Conservation (phyloP, 1,140 invertebrate species). For the Drosophila nigromelanica region DNA sequence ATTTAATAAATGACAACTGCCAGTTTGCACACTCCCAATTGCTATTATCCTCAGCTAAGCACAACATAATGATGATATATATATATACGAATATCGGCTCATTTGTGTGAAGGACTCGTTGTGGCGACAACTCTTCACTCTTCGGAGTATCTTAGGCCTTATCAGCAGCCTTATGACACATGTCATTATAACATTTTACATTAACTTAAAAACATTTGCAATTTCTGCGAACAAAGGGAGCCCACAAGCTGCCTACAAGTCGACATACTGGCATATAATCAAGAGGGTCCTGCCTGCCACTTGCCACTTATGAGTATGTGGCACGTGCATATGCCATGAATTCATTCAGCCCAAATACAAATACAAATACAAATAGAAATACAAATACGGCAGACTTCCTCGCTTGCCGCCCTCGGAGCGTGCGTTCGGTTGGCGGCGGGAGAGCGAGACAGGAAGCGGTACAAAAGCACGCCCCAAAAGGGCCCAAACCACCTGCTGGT, state of each 20-base stretch:
- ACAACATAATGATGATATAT: not conserved
- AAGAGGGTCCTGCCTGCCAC: constrained; percentile 34
- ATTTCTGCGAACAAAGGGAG: constrained; percentile 59
- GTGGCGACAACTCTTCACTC: constrained; percentile 3
- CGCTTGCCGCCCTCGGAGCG: constrained; percentile 3
- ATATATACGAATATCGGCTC: not conserved
- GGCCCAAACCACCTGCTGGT: constrained; percentile 72
- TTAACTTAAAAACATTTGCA: constrained; percentile 81
- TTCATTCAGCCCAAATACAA: constrained; percentile 5
- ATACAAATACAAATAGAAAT: not conserved
- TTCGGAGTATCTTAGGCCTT: constrained; percentile 5
- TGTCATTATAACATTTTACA: constrained; percentile 79
- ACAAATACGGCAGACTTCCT: constrained; percentile 5
- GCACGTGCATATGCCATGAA: constrained; percentile 54
- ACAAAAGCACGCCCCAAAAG: constrained; percentile 50
- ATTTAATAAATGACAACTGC: too few relatives aligned
- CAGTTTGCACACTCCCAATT: not conserved
- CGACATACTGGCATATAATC: constrained; percentile 10
- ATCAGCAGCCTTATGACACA: constrained; percentile 59
- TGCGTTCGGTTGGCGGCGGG: not conserved
- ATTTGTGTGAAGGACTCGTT: constrained; percentile 11
- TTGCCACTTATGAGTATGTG: constrained; percentile 67
- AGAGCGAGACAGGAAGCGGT: constrained; percentile 45
- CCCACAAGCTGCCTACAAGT: constrained; percentile 17
- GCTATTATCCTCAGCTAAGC: too few relatives aligned